A percentile compares a stretch with the other conserved stretches of the same genome.
These are phyloP conservation scores for Zosterops lateralis DNA, from an alignment of 2,113 vertebrate genomes.

Conservation along the genomic window DNA sequence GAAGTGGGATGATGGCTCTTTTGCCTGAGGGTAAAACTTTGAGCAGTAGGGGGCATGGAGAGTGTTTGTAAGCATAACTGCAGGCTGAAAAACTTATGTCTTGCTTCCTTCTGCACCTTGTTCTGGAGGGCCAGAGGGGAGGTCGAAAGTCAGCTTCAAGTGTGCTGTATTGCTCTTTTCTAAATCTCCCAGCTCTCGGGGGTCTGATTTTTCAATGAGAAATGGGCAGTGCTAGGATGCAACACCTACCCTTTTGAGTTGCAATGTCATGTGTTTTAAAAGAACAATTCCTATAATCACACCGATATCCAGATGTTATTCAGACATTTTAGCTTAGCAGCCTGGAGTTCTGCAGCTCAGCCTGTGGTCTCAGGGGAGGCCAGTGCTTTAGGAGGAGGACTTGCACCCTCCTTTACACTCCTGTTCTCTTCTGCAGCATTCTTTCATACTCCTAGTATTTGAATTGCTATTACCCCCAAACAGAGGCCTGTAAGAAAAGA, in stretches of 20 bases:
- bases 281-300: background rate
- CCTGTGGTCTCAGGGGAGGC: background rate
- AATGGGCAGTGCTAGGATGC: background rate
- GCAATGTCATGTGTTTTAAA: background rate
- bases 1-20: background rate
- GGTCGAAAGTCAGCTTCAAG: background rate
- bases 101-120: background rate
- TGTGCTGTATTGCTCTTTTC: background rate
- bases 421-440: background rate
- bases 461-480: background rate
- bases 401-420: background rate
- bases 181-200: background rate
- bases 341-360: background rate
- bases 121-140: background rate
- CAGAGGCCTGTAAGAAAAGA: background rate
- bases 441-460: background rate
- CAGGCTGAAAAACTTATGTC: background rate
- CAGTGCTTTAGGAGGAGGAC: background rate
- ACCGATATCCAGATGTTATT: background rate
- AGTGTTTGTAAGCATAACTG: background rate
- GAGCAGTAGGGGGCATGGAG: slow-evolving; percentile 39
- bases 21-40: slow-evolving; percentile 33
- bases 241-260: background rate
- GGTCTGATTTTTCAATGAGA: background rate
- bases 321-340: background rate